Base-by-base conservation (phyloP, 2,113 vertebrate genomes). In the Semnornis frantzii region DNA sequence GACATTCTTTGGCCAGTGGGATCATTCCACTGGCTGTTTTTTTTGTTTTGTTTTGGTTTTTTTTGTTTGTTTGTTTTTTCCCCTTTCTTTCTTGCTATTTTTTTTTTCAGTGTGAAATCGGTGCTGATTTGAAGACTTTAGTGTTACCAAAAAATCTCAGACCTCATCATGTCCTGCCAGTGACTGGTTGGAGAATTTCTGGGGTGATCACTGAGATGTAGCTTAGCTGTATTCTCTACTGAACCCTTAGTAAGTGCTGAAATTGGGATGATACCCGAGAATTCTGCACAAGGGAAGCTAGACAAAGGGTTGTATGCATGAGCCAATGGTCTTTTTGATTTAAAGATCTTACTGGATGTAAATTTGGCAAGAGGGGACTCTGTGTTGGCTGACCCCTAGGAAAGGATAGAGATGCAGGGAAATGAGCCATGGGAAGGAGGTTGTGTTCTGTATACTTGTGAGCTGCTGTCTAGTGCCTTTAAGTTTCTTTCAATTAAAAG, bases 401-500 rank as follows among this genome's bases (percentile, higher is more conserved):
- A 82, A 31, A 7, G 73, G 48, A 31, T 44, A 42, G 59, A 63
- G 74, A 21, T 75, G 70, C 39, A 48, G 58, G 55, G 90, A 82
- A 73, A 13, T 23, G 18, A 89, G 91, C 85, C 77, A 20, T 30
- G 85, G 52, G 76, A 86, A 87, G 87, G 92, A 71, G 18, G 5
- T 21, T 88, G 71, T 24, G 2, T 58, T 87, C 59, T 93, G 62
- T 85, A 9, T 76, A 8, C 75, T 84, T 42, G 21, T 28, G 64
- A 92, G 62, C 95, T 92, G 88, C 93, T 75, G 54, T 80, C 59
- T 83, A 27, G 77, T 91, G 82, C 82, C 90, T 93, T 92, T 73
- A 76, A 76, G 73, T 94, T 91, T 94, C 78, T 94, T 96, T 93
- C 87, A 91, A 1, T 95, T 94, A 77, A 87, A 82, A 92, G 89